These are phyloP conservation scores for Struthio camelus DNA, from an alignment of 2,113 vertebrate genomes.

Conservation along the genomic window DNA sequence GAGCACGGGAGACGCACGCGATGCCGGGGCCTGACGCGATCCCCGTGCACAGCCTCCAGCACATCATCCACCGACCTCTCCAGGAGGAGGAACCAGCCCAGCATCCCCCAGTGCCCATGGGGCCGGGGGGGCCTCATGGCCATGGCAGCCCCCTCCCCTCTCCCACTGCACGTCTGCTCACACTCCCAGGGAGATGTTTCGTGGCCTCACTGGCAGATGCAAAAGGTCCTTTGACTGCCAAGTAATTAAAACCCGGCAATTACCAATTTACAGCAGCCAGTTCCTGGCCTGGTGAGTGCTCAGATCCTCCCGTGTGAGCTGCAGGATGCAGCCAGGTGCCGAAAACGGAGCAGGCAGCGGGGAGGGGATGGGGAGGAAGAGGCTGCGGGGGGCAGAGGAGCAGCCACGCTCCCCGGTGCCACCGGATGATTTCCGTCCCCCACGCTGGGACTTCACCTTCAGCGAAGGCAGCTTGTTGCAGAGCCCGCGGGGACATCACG, in stretches of 20 bases:
- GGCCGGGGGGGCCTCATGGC: fast-evolving
- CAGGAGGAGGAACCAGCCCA: background rate
- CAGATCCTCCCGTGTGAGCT: fast-evolving
- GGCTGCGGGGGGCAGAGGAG: background rate
- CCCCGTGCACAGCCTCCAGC: background rate
- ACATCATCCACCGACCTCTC: fast-evolving
- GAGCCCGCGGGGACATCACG: background rate
- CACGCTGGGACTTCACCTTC: background rate
- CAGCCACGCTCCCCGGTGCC: background rate
- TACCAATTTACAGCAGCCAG: background rate
- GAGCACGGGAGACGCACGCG: fast-evolving
- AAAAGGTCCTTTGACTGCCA: slow-evolving; percentile 22
- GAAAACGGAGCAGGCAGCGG: background rate
- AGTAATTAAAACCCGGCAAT: slow-evolving; percentile 54
- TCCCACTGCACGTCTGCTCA: background rate
- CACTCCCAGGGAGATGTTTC: background rate
- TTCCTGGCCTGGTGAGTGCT: background rate
- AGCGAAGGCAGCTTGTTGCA: background rate
- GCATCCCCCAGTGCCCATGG: fast-evolving
- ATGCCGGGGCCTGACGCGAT: background rate
- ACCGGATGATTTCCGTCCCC: fast-evolving
- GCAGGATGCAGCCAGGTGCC: fast-evolving
- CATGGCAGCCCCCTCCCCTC: fast-evolving
- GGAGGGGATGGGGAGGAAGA: no score
- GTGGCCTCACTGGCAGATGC: background rate